Percentiles rank a stretch among this genome's conserved stretches.
These are phyloP conservation scores for Tetrapedia diversipes DNA, from an alignment of 2,888 invertebrate genomes.

Conservation along the genomic window DNA sequence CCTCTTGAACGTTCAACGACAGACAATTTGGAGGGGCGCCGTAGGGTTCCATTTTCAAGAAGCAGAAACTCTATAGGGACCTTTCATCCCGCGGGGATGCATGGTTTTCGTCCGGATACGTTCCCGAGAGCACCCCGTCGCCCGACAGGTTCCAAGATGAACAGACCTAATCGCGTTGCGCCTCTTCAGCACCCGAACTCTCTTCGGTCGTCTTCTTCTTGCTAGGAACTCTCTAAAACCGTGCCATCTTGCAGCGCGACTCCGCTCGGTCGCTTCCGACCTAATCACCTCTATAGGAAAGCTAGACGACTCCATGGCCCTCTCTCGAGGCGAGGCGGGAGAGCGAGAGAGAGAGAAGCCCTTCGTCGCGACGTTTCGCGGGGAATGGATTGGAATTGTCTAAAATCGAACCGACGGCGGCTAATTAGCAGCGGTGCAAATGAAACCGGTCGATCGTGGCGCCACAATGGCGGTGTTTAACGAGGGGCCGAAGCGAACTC, in stretches of 20 bases:
- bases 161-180: constrained; percentile 81
- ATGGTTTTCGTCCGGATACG: constrained; percentile 31
- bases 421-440: too few species aligned
- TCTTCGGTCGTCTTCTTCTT: constrained; percentile 68
- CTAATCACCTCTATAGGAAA: constrained; percentile 8
- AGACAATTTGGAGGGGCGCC: too few species aligned
- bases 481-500: constrained; percentile 31
- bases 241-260: constrained; percentile 34
- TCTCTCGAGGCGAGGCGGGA: too few species aligned
- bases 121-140: constrained; percentile 60
- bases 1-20: neutral
- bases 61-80: too few species aligned
- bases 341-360: too few species aligned
- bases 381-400: neutral
- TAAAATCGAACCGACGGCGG: neutral
- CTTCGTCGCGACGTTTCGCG: neutral
- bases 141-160: constrained; percentile 38
- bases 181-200: constrained; percentile 77
- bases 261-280: constrained; percentile 9
- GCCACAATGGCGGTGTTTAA: constrained; percentile 39
- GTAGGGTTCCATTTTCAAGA: too few species aligned
- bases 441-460: constrained; percentile 33
- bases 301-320: constrained; percentile 1
- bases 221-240: constrained; percentile 76
- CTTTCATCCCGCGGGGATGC: neutral